phyloP scores from a whole-genome alignment of 2,113 vertebrate species.

The Epinephelus cyanopodus region DNA sequence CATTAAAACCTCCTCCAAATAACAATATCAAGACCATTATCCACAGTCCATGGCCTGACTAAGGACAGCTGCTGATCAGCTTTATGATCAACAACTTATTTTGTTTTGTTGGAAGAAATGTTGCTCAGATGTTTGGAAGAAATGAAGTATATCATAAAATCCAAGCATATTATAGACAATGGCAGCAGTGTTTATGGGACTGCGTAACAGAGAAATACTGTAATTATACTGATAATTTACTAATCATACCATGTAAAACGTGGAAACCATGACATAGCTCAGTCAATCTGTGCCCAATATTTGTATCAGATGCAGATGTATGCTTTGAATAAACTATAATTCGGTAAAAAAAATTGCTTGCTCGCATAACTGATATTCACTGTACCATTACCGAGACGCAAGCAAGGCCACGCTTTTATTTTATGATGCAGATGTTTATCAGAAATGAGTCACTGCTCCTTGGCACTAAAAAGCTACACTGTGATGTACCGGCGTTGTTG shows the following conservation, averaged over 20 bases:
- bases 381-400: constrained; percentile 71
- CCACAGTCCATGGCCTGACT: background rate
- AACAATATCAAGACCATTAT: background rate
- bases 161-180: constrained; percentile 33
- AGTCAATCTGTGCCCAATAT: constrained; percentile 57
- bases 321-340: constrained; percentile 62
- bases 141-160: constrained; percentile 37
- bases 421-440: constrained; percentile 86
- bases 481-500: constrained; percentile 78
- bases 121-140: constrained; percentile 39
- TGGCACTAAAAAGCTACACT: constrained; percentile 59
- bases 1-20: background rate
- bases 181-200: constrained; percentile 41
- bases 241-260: constrained; percentile 52
- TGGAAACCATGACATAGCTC: constrained; percentile 64
- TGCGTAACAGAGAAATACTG: constrained; percentile 45
- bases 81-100: constrained; percentile 14
- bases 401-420: constrained; percentile 78
- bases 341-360: constrained; percentile 44
- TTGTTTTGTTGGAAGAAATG: constrained; percentile 7
- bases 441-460: constrained; percentile 78
- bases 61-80: constrained; percentile 12
- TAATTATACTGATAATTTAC: constrained; percentile 57
- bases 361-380: constrained; percentile 79
- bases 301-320: constrained; percentile 65